A percentile compares a stretch with the other conserved stretches of the same genome.
These are phyloP conservation scores for Ramphastos sulfuratus DNA, from an alignment of 2,113 vertebrate species.

Conservation along the genomic window DNA sequence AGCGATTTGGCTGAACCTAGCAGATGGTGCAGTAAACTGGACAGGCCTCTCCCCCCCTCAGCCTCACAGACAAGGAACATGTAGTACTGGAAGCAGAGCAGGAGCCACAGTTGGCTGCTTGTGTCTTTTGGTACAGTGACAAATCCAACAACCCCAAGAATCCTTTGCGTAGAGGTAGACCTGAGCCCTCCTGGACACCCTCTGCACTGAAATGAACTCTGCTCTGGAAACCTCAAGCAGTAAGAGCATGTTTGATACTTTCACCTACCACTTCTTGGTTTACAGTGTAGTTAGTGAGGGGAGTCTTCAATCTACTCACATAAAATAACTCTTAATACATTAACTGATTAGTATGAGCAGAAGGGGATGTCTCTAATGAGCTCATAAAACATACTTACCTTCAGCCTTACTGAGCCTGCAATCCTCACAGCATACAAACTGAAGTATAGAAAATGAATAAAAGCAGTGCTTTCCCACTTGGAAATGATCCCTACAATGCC, in stretches of 20 bases:
- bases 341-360: background rate
- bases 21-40: slow-evolving; percentile 52
- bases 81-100: background rate
- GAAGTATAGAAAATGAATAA: background rate
- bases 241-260: background rate
- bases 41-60: slow-evolving; percentile 21
- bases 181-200: background rate
- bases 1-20: slow-evolving; percentile 48
- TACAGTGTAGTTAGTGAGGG: background rate
- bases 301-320: background rate
- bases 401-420: background rate
- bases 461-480: slow-evolving; percentile 28
- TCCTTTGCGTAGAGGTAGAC: background rate
- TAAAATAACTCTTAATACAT: background rate
- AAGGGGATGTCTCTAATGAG: background rate
- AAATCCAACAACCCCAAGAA: background rate
- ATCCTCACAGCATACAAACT: background rate
- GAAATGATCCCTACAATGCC: background rate
- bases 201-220: background rate
- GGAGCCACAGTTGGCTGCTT: background rate
- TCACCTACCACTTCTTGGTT: background rate
- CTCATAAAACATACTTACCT: background rate
- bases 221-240: background rate
- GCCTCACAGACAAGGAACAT: background rate
- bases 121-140: background rate